A percentile compares a stretch with the other conserved stretches of the same genome.
phyloP scores from a whole-genome alignment of 2,888 invertebrate genomes.

The Agrenia bidenticulata region DNA sequence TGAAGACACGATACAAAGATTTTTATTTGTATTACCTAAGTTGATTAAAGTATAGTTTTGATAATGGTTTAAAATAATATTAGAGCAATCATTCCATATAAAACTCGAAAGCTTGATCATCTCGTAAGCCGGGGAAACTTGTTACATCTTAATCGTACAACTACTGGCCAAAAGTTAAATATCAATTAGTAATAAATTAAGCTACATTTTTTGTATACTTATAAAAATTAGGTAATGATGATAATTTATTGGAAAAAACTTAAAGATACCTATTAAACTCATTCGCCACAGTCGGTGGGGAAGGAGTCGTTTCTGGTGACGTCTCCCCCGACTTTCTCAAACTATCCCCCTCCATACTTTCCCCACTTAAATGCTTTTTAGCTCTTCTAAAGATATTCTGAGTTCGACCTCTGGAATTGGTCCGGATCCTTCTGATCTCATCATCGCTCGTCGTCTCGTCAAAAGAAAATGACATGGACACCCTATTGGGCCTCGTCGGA shows the following conservation, averaged over 20 bases:
- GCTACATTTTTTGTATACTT: no score
- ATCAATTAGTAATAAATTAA: no score
- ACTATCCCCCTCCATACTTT: not conserved
- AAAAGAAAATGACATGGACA: slow-evolving; percentile 42
- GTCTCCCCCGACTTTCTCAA: slow-evolving; percentile 27
- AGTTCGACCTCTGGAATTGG: slow-evolving; percentile 51
- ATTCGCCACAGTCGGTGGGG: slow-evolving; percentile 28
- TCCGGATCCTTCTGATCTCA: slow-evolving; percentile 49
- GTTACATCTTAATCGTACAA: no score
- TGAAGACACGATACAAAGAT: no score
- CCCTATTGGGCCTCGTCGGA: slow-evolving; percentile 26
- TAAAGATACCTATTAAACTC: slow-evolving; percentile 36
- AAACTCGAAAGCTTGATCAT: no score
- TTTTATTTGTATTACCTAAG: no score
- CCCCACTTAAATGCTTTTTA: not conserved
- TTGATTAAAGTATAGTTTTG: no score
- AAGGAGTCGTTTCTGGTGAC: slow-evolving; percentile 31
- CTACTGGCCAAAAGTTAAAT: no score
- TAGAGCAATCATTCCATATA: no score
- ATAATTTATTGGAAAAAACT: not conserved
- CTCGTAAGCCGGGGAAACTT: no score
- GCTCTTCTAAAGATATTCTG: slow-evolving; percentile 49
- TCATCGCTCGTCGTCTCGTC: slow-evolving; percentile 50
- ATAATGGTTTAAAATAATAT: no score
- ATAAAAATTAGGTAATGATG: no score